phyloP scores from a whole-genome alignment of 2,797 vertebrate species.

The Bovichtus variegatus region DNA sequence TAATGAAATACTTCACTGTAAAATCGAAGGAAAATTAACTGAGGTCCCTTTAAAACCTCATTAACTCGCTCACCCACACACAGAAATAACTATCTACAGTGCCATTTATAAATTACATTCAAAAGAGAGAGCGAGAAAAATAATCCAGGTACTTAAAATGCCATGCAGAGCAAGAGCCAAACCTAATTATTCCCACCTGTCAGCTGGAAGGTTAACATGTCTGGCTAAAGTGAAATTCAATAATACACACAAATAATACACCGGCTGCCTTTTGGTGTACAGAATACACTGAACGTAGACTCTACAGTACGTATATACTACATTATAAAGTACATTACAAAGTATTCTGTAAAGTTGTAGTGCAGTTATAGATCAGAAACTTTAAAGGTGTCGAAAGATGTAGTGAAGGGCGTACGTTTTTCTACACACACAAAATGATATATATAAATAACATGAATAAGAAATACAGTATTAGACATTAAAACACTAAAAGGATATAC shows the following conservation, averaged over 20 bases:
- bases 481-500: not conserved
- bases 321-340: too few relatives aligned
- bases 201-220: constrained; percentile 15
- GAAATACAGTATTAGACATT: not conserved
- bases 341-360: too few relatives aligned
- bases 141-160: constrained; percentile 16
- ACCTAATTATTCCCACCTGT: not conserved
- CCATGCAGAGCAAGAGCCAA: not conserved
- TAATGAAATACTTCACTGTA: constrained; percentile 7
- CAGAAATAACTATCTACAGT: not conserved
- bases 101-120: not conserved
- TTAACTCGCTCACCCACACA: not conserved
- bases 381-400: too few relatives aligned
- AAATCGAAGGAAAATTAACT: not conserved
- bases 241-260: not conserved
- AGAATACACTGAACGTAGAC: not conserved
- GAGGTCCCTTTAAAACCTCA: constrained; percentile 7
- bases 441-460: not conserved
- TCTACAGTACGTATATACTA: too few relatives aligned
- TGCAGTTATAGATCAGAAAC: too few relatives aligned
- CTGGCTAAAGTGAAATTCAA: not conserved
- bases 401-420: too few relatives aligned
- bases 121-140: not conserved
- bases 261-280: constrained; percentile 9
- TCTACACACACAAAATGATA: not conserved